Conservation (phyloP, 1,140 invertebrate genomes). For the Bombus balteatus region DNA sequence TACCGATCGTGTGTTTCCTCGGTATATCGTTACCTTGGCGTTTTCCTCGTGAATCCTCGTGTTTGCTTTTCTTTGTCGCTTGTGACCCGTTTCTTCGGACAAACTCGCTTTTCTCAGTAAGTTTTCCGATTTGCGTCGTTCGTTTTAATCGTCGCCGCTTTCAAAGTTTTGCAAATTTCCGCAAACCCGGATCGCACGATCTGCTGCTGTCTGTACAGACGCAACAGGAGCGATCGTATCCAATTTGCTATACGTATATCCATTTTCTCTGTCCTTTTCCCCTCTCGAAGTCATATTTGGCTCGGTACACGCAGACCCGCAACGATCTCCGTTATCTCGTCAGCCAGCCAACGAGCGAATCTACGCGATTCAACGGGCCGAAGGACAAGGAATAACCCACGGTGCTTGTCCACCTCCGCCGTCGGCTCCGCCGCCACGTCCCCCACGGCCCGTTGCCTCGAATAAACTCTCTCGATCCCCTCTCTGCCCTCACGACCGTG, state of each 20-base stretch:
- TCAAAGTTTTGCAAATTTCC: accelerated
- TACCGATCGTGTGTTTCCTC: not conserved
- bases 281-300: not conserved
- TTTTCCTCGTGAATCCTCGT: not conserved
- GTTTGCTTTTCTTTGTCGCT: not conserved
- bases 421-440: not conserved
- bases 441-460: slow-evolving; percentile 20
- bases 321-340: slow-evolving; percentile 16
- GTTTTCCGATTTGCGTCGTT: not conserved
- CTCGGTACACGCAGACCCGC: not conserved
- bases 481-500: not conserved
- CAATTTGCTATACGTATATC: not conserved
- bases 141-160: not conserved
- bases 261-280: not conserved
- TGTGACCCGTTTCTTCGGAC: not conserved
- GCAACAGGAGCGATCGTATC: too few species aligned
- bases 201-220: too few species aligned
- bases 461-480: slow-evolving; percentile 49
- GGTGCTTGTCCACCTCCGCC: slow-evolving; percentile 32
- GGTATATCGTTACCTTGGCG: not conserved
- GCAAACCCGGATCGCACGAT: too few species aligned
- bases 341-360: not conserved
- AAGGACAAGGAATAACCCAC: slow-evolving; percentile 31
- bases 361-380: slow-evolving; percentile 17
- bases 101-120: not conserved